phyloP scores from a whole-genome alignment of 2,113 vertebrate genomes.

The Physeter macrocephalus region DNA sequence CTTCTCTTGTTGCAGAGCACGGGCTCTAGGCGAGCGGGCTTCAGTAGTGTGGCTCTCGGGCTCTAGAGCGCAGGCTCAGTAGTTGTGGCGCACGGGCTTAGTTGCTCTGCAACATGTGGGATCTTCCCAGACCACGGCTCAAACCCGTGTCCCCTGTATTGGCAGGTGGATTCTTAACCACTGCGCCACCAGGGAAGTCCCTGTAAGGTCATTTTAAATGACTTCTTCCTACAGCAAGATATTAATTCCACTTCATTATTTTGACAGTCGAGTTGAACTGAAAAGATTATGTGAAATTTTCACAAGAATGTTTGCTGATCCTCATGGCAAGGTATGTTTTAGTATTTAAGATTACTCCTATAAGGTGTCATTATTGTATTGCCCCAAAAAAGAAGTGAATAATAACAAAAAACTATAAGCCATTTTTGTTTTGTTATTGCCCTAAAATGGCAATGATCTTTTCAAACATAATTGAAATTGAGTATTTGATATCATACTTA shows the following conservation, averaged over 20 bases:
- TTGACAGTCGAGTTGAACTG: slow-evolving; percentile 94
- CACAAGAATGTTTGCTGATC: slow-evolving; percentile 99
- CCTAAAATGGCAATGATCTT: background rate
- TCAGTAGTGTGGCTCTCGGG: too few species aligned
- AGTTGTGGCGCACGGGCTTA: too few species aligned
- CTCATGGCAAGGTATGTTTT: slow-evolving; percentile 96
- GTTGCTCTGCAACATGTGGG: too few species aligned
- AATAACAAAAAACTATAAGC: background rate
- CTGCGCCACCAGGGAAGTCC: too few species aligned
- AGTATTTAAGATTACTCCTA: slow-evolving; percentile 23
- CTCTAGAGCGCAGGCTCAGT: too few species aligned
- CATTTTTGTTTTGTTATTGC: background rate
- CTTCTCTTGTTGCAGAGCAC: too few species aligned
- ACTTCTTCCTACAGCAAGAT: background rate
- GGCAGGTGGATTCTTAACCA: too few species aligned
- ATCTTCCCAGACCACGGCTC: too few species aligned
- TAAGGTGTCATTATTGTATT: background rate
- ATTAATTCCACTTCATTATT: slow-evolving; percentile 69
- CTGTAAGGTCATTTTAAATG: slow-evolving; percentile 23
- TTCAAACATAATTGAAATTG: slow-evolving; percentile 27
- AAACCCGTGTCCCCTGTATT: too few species aligned
- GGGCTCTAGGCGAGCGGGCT: too few species aligned
- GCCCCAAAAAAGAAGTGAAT: background rate
- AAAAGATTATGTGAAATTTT: slow-evolving; percentile 99
- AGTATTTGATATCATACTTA: background rate